Evolutionary conservation across 2,888 invertebrate genomes (phyloP), one percentile per base, ranked within the genome.

Genomic region (Boloria euphrosyne): DNA sequence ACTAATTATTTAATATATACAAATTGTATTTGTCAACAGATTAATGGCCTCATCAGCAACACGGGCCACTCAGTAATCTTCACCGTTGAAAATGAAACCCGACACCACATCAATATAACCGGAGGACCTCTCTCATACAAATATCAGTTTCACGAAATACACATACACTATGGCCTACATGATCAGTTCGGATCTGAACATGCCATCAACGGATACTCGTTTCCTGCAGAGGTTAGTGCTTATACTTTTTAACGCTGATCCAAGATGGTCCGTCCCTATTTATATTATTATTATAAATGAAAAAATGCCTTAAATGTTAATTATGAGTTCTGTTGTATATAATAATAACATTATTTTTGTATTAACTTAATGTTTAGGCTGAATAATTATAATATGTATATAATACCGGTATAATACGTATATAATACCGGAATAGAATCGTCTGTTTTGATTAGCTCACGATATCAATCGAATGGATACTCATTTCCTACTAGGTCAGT

Each of bases 181-280:
- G 98, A 98, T 89, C 96, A 96, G 82, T 95, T 95, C 77, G 99
- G 99, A 27, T 99, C 99, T 14, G 99, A 99, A 85, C 99, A 99
- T 88, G 97, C 97, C 66, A 97, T 99, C 80, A 98, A 98, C 82
- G 98, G 98, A 73, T 97, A 98, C 81, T 95, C 97, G 64, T 99
- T 99, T 89, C 99, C 99, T 10, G 98, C 98, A 63, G 99, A 99
- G 96, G 99, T 99, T 90, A 94, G 94, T 50, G n/a, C 17, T 10
- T 17, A 22, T 61, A 5, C 31, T 38, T 10, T 38, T 38, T 38
- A 1, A 38, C 2, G 31, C 7, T 38, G 7, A 7, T 1, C 31
- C 31, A 31, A 31, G 6, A 31, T 6, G 31, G 31, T 31, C 22
- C 22, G 22, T 22, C 22, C 2, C 3, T 22, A 2, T 2, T 22